Conservation (phyloP, 2,888 invertebrate species). For the Ophion costatus region DNA sequence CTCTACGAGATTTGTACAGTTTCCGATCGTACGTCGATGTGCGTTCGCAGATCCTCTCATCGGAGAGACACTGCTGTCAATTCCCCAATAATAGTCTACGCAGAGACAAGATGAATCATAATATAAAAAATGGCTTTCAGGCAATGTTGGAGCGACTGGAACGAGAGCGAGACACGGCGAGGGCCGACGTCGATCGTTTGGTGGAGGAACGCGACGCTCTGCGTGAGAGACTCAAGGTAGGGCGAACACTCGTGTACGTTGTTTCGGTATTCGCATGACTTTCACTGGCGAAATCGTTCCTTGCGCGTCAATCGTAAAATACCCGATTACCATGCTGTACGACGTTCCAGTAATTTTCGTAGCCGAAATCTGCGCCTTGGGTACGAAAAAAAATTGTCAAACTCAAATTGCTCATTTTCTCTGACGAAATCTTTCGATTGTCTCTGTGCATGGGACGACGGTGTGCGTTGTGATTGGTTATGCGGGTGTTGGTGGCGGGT, state of each 20-base stretch:
- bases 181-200: constrained; percentile 85
- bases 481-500: constrained; percentile 55
- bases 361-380: too few relatives aligned
- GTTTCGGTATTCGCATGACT: background rate
- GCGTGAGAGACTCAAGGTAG: constrained; percentile 85
- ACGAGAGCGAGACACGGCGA: constrained; percentile 85
- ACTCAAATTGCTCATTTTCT: constrained; percentile 14
- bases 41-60: too few relatives aligned
- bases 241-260: background rate
- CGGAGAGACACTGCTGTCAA: too few relatives aligned
- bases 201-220: constrained; percentile 86
- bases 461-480: constrained; percentile 55
- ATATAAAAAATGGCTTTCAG: constrained; percentile 72
- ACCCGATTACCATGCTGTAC: too few relatives aligned
- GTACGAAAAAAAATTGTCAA: too few relatives aligned
- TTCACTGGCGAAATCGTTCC: background rate
- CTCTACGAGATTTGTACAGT: too few relatives aligned
- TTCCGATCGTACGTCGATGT: too few relatives aligned
- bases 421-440: constrained; percentile 14
- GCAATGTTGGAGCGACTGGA: constrained; percentile 82
- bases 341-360: too few relatives aligned
- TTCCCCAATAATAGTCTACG: too few relatives aligned
- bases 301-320: too few relatives aligned
- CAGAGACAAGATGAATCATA: too few relatives aligned
- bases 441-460: constrained; percentile 46